Conservation (phyloP, 2,797 vertebrate species). For the Diplodus sargus region DNA sequence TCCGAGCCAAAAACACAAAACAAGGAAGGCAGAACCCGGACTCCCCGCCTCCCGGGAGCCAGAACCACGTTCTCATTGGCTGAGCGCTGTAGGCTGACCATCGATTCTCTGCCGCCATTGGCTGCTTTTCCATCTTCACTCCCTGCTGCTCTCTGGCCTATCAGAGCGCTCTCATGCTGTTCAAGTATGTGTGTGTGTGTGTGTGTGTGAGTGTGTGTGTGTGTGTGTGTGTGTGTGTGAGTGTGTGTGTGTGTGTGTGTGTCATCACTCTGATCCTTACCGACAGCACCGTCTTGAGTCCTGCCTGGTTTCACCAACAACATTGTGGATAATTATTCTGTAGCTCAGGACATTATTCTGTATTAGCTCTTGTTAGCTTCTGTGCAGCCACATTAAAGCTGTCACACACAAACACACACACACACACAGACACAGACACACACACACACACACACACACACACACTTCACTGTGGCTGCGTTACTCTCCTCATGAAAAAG, state of each 20-base stretch:
- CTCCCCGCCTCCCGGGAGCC: constrained; percentile 47
- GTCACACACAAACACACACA: constrained; percentile 16
- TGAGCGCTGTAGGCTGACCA: constrained; percentile 62
- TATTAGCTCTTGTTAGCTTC: constrained; percentile 38
- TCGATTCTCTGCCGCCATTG: constrained; percentile 36
- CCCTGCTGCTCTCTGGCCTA: constrained; percentile 62
- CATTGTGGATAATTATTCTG: constrained; percentile 41
- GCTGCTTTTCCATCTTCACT: constrained; percentile 51
- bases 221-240: constrained; percentile 39
- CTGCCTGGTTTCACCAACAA: constrained; percentile 55
- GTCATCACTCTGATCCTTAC: constrained; percentile 57
- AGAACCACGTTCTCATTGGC: constrained; percentile 45
- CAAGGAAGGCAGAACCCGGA: constrained; percentile 56
- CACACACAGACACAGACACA: constrained; percentile 20
- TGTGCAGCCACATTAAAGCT: constrained; percentile 32
- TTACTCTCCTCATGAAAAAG: constrained; percentile 19
- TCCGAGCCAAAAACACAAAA: constrained; percentile 68
- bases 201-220: constrained; percentile 51
- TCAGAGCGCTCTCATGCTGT: constrained; percentile 55
- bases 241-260: constrained; percentile 51
- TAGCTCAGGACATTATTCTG: constrained; percentile 28
- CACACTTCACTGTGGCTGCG: background rate
- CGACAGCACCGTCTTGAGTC: constrained; percentile 66
- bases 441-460: constrained; percentile 26
- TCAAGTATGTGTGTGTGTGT: constrained; percentile 41